phyloP scores from a whole-genome alignment of 2,113 vertebrate genomes.

The Myrmophylax atrothorax region DNA sequence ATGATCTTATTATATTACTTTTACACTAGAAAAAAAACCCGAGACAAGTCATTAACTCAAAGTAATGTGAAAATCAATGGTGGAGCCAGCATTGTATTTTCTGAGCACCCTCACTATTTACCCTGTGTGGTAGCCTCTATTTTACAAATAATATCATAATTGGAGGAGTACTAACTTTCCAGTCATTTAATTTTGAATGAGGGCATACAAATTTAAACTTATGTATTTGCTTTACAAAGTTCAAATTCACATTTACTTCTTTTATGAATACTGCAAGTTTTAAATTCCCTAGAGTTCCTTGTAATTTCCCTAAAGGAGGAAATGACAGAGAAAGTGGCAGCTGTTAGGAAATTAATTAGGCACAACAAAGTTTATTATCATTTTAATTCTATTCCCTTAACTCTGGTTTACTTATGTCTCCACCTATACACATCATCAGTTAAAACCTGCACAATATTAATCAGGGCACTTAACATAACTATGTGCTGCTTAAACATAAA shows the following conservation, averaged over 20 bases:
- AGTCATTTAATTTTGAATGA: neutral
- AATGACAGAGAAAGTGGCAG: neutral
- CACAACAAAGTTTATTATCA: neutral
- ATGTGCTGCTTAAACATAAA: neutral
- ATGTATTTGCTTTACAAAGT: neutral
- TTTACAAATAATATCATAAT: neutral
- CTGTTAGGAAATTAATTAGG: neutral
- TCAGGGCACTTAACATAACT: neutral
- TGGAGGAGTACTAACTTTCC: neutral
- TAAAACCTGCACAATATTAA: neutral
- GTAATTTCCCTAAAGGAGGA: neutral
- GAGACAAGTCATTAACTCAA: neutral
- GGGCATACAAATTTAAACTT: neutral
- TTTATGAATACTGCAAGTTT: neutral
- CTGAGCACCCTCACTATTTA: neutral
- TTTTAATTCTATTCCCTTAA: slow-evolving; percentile 8
- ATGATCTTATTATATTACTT: neutral
- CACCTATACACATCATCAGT: neutral
- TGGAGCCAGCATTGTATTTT: neutral
- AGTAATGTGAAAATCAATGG: neutral
- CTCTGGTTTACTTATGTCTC: neutral
- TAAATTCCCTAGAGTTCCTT: neutral
- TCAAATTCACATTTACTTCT: neutral
- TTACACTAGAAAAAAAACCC: neutral
- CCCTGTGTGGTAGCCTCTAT: accelerated